phyloP scores from a whole-genome alignment of 2,888 invertebrate genomes.

The Stenurella melanura region DNA sequence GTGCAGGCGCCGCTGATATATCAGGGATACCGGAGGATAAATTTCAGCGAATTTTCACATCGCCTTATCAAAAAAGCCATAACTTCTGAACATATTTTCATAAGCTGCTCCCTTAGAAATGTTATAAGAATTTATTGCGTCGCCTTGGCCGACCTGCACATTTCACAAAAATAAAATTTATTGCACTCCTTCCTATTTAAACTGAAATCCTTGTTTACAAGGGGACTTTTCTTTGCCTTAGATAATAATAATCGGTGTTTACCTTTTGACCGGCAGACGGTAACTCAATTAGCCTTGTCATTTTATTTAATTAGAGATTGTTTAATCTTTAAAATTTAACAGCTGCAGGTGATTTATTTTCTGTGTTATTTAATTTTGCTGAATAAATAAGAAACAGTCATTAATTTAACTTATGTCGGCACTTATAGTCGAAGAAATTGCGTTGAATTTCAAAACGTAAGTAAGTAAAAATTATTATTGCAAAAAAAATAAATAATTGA shows the following conservation, averaged over 20 bases:
- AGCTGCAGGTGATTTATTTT: neutral
- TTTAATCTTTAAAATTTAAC: neutral
- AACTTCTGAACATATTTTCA: slow-evolving; percentile 63
- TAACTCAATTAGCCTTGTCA: neutral
- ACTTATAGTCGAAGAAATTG: neutral
- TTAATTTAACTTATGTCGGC: neutral
- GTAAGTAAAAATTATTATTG: too few species aligned
- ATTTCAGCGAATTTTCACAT: slow-evolving; percentile 39
- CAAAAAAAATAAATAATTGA: too few species aligned
- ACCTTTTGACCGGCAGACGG: slow-evolving; percentile 18
- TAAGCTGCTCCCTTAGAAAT: slow-evolving; percentile 58
- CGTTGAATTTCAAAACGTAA: too few species aligned
- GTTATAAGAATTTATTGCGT: slow-evolving; percentile 62
- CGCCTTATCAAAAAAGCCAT: slow-evolving; percentile 60
- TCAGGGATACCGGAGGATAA: slow-evolving; percentile 14
- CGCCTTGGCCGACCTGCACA: slow-evolving; percentile 58
- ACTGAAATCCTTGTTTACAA: slow-evolving; percentile 17
- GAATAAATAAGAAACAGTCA: neutral
- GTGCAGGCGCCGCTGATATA: slow-evolving; percentile 10
- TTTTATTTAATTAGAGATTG: slow-evolving; percentile 4
- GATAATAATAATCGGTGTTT: slow-evolving; percentile 10
- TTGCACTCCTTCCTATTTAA: slow-evolving; percentile 24
- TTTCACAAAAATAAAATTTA: slow-evolving; percentile 62
- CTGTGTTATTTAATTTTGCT: neutral
- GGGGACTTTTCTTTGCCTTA: neutral